Evolutionary conservation across 2,113 vertebrate genomes (phyloP), one percentile per base, ranked within the genome.

Genomic region (Craseonycteris thonglongyai): DNA sequence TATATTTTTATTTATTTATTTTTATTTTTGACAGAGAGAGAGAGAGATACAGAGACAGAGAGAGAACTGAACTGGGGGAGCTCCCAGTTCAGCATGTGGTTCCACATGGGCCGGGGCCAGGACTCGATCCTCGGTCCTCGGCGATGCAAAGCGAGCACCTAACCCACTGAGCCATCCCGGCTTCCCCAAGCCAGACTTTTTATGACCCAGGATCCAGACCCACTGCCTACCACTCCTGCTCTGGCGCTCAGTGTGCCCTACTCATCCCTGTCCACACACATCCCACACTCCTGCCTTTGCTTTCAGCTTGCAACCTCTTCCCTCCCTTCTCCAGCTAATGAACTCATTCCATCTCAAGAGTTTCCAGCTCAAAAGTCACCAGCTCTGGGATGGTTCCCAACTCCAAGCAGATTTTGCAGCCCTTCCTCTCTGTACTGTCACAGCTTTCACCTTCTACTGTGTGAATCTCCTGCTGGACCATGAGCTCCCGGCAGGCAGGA

Each of bases 231-330:
- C 49, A 42, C 33, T 1, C 45, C 49, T 24, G 1, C 54, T 47
- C 69, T 5, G 66, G 38, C 6, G 0, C 47, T 30, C 49, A 1
- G 16, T 19, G 0, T 0, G 0, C 15, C 63, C 74, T 9, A 3
- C 15, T 1, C 47, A 42, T 91, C 94, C 72, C 86, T 59, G 68
- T 75, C 66, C 40, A 45, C 82, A 51, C 16, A 18, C 51, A 33
- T 30, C 93, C 95, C 56, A 83, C 56, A 78, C 40, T n/a, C 83
- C 13, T 0, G 1, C 38, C 30, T 78, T 35, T 2, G 5, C 28
- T 69, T 26, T 40, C 7, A 4, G 66, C 66, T 72, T n/a, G 8
- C 38, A 42, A 13, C 15, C 21, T 28, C 58, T 68, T 42, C 58
- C 35, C 69, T 82, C 38, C 81, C 56, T 88, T 30, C 66, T 66